Base-by-base conservation (phyloP, 2,888 invertebrate species). In the Stenurella melanura region DNA sequence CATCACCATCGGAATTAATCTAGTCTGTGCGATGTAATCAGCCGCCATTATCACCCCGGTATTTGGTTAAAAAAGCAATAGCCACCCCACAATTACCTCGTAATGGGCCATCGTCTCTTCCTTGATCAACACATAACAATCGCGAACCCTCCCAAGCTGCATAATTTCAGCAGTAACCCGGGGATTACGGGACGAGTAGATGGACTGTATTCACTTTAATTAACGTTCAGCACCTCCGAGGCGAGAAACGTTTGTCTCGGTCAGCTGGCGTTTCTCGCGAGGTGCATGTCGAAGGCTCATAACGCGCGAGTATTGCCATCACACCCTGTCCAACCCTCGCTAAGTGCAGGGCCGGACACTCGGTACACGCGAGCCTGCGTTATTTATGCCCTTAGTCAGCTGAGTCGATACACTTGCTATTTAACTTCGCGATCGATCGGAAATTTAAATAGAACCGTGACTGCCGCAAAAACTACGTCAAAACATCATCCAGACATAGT, bases 41-140 rank as follows among this genome's bases (percentile, higher is more conserved):
- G 86, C 75, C 85, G 87, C 88, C 85, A 88, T 90, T 89, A 88
- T 89, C 89, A 86, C 89, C 89, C 89, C 85, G 87, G 89, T 89
- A 89, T 89, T 89, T 89, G 89, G 89, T 89, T 89, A 89, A 89
- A 89, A 89, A 89, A 89, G 89, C 89, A 88, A 89, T 89, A 89
- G 88, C 88, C 87, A 82, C 88, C 87, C 89, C 88, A 87, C 89
- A 89, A 89, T 89, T 89, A 88, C 89, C 86, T 83, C 86, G 85
- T 87, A 89, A 89, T 87, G 86, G 88, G 85, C 87, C 87, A 85
- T 86, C 85, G 86, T 85, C 87, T 85, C 87, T 88, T 89, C 87
- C 89, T 89, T 88, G 89, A 89, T 88, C 89, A 88, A 88, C 87
- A 89, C 88, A 86, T 87, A 88, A 88, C 88, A 88, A 88, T 88